Conservation (phyloP, 1,140 invertebrate species). For the Vollenhovia emeryi region DNA sequence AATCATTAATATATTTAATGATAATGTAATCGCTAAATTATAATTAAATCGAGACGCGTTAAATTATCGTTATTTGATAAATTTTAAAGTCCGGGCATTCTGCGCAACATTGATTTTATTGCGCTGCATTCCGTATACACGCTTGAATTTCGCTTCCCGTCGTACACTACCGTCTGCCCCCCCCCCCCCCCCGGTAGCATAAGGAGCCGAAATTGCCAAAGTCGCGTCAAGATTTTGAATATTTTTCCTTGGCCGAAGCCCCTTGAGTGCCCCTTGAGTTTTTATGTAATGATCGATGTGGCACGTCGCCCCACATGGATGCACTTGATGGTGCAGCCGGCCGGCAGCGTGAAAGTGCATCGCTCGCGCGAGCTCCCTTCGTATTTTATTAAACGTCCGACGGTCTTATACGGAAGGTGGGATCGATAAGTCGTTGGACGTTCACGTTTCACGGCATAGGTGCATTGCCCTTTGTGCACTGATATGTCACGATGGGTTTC, state of each 20-base stretch:
- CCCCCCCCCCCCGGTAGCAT: too few species aligned
- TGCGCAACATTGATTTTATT: neutral
- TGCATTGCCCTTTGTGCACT: conserved; percentile 63
- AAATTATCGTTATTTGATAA: conserved; percentile 48
- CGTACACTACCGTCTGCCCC: neutral
- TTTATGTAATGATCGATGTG: conserved; percentile 64
- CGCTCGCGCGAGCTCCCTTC: conserved; percentile 48
- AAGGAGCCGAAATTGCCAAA: conserved; percentile 1
- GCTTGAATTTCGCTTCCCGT: neutral
- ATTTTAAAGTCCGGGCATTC: neutral
- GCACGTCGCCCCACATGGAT: conserved; percentile 22
- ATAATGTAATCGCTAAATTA: conserved; percentile 26
- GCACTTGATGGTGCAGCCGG: conserved; percentile 41
- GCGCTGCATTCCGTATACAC: too few species aligned
- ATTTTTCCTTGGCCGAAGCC: conserved; percentile 16
- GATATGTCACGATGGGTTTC: conserved; percentile 48
- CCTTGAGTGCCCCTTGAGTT: conserved; percentile 27
- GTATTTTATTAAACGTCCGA: conserved; percentile 69
- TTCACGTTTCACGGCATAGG: conserved; percentile 48
- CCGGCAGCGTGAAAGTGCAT: conserved; percentile 48
- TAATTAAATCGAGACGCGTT: conserved; percentile 13
- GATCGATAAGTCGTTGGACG: conserved; percentile 67
- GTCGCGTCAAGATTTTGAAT: conserved; percentile 38
- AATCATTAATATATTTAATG: conserved; percentile 36
- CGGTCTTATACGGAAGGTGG: conserved; percentile 41